Evolutionary conservation across 2,113 vertebrate genomes (phyloP).

Genomic region (Piliocolobus tephrosceles): DNA sequence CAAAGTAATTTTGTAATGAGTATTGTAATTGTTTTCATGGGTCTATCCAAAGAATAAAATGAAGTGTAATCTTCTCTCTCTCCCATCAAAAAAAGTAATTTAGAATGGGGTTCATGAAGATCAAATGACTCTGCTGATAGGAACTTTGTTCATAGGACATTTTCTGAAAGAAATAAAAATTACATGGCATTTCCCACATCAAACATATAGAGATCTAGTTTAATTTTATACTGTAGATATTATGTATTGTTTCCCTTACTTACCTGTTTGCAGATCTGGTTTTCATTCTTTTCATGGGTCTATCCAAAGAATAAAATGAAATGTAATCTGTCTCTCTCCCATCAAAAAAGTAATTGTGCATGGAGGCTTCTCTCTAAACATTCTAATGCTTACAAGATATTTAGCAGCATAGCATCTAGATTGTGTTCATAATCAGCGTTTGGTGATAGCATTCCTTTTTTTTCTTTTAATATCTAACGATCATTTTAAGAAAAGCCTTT

Average conservation of each 20-base stretch:
- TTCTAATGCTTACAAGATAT: not conserved
- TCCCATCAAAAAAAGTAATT: not conserved
- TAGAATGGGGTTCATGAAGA: not conserved
- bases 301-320: slow-evolving; percentile 10
- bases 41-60: slow-evolving; percentile 1
- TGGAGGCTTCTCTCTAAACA: not conserved
- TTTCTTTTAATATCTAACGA: slow-evolving; percentile 14
- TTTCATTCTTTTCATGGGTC: slow-evolving; percentile 29
- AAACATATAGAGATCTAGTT: not conserved
- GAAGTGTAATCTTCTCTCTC: not conserved
- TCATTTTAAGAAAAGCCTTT: not conserved
- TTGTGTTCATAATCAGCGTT: not conserved
- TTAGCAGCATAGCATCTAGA: not conserved
- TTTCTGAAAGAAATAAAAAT: slow-evolving; percentile 5
- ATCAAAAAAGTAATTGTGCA: not conserved
- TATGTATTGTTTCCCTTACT: not conserved
- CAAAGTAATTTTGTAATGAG: slow-evolving; percentile 34
- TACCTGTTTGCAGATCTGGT: not conserved
- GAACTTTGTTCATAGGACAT: slow-evolving; percentile 25
- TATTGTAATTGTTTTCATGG: not conserved
- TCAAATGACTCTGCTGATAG: not conserved
- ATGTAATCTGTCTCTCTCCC: not conserved
- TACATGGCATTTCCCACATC: not conserved
- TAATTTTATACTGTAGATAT: not conserved
- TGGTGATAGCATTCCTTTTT: not conserved